A percentile compares a stretch with the other conserved stretches of the same genome.
These are phyloP conservation scores for Polyergus mexicanus DNA, from an alignment of 1,140 invertebrate species.

Conservation along the genomic window DNA sequence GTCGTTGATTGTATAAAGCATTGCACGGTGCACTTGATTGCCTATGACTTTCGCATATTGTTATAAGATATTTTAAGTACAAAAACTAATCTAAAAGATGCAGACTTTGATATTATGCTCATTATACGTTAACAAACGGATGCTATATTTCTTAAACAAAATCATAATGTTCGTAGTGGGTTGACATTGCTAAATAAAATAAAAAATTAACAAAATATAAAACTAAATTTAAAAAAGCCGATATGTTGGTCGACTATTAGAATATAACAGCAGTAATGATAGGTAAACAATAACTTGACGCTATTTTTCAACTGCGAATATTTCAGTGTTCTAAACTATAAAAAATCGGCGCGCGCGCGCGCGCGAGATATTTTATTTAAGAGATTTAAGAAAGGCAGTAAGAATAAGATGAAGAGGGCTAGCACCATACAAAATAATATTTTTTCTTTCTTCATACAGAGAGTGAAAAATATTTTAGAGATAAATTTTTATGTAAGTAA, in stretches of 20 bases:
- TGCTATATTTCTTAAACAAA: background rate
- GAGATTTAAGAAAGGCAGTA: conserved; percentile 23
- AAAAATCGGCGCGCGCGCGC: no score
- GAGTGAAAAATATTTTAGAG: background rate
- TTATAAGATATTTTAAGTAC: conserved; percentile 32
- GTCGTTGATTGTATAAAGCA: background rate
- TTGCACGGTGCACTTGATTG: conserved; percentile 16
- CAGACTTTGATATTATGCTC: background rate
- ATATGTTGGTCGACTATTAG: no score
- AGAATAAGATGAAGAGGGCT: background rate
- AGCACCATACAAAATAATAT: background rate
- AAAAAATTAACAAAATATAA: conserved; percentile 34
- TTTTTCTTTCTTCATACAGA: conserved; percentile 1
- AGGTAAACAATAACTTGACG: no score
- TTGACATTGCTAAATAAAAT: background rate
- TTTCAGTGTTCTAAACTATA: no score
- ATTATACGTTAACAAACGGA: background rate
- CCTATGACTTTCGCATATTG: background rate
- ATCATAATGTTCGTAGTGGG: background rate
- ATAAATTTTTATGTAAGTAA: background rate
- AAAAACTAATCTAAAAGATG: background rate
- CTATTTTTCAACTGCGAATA: no score
- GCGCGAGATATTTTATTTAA: background rate
- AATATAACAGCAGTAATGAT: no score
- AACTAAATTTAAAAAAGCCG: background rate